Evolutionary conservation across 2,113 vertebrate species (phyloP).

Genomic region (Oenanthe oenanthe): DNA sequence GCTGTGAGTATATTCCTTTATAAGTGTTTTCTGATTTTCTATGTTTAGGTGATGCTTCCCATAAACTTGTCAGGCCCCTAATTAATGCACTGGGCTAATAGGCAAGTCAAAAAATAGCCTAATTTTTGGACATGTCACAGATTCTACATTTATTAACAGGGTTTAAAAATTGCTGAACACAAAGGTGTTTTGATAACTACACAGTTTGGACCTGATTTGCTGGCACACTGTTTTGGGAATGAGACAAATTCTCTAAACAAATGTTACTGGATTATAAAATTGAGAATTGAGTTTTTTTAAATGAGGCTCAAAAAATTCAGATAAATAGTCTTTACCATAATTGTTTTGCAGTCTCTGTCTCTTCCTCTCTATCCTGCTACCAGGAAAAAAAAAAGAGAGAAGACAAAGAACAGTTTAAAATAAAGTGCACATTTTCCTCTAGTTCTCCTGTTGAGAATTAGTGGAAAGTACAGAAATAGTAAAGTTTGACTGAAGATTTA

Average conservation of each 20-base stretch:
- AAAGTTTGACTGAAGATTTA: neutral
- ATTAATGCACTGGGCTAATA: neutral
- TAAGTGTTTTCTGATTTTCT: neutral
- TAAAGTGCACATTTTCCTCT: neutral
- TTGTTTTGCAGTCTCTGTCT: neutral
- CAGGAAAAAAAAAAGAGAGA: neutral
- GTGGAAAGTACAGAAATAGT: neutral
- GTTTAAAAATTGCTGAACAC: slow-evolving; percentile 11
- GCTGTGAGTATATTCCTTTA: neutral
- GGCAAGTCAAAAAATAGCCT: neutral
- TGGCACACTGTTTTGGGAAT: neutral
- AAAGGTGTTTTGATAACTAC: slow-evolving; percentile 4
- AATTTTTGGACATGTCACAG: neutral
- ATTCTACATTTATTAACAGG: neutral
- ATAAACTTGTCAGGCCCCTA: neutral
- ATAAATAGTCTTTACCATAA: neutral
- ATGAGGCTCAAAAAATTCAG: neutral
- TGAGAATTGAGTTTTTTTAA: neutral
- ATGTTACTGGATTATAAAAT: neutral
- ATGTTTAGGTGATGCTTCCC: neutral
- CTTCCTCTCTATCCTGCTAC: neutral
- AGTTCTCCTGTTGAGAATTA: neutral
- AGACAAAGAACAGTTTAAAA: neutral
- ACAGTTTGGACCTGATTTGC: neutral
- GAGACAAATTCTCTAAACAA: slow-evolving; percentile 21